Evolutionary conservation across 2,113 vertebrate genomes (phyloP), one percentile per base, ranked within the genome.

Genomic region (Nibea albiflora): DNA sequence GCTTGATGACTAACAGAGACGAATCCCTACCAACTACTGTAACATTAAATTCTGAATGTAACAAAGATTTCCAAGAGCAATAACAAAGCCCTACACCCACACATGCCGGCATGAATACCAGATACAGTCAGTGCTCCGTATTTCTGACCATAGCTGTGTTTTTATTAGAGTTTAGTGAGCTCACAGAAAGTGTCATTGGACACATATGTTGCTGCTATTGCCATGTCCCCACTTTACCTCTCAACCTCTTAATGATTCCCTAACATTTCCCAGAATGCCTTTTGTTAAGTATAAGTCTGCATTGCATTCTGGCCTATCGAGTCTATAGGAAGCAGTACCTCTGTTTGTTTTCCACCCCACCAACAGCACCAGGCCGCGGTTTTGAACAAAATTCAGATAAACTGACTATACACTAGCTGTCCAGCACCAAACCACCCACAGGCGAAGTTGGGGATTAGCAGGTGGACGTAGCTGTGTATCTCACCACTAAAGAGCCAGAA

Each of bases 71-170:
- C 54, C 35, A 5, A 15, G 46, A 72, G 71, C 71, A 62, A 62
- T 46, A 77, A 80, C 86, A 73, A 70, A 76, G 50, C 54, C 76
- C 3, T 16, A 68, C 83, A 8, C 90, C 85, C 73, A 67, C 84
- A 46, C 73, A 71, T 53, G 52, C 85, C 88, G 56, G 68, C 88
- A 81, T 72, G 63, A 66, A 77, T 26, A 58, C 57, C 77, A 81
- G 84, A 54, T 44, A 53, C 75, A 70, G 66, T 46, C 61, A 42
- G 71, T 0, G 22, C 66, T 70, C 68, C 35, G 16, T 69, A 81
- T 83, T 76, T 77, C 35, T 39, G 67, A 72, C 64, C 11, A n/a
- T 20, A 44, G 67, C 73, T 56, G 64, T 54, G 61, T 68, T 87
- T 52, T 88, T 85, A 72, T 85, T 82, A 76, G 35, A 54, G 24